Evolutionary conservation across 2,888 invertebrate species (phyloP).

Genomic region (Nomada fabriciana): DNA sequence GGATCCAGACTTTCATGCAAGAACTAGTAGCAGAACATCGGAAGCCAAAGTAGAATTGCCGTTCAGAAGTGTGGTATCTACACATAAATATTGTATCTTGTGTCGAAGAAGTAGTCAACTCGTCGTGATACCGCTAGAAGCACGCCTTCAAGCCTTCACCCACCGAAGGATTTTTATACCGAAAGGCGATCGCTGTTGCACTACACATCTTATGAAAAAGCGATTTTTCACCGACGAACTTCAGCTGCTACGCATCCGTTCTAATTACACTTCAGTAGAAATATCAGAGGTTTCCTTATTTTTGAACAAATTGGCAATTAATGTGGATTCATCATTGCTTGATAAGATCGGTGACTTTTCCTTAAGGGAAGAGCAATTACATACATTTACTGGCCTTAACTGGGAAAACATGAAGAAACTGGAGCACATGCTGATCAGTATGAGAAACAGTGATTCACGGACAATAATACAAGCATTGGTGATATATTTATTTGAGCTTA

Average conservation of each 20-base stretch:
- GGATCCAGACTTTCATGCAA: no score
- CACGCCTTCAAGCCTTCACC: no score
- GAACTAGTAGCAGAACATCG: no score
- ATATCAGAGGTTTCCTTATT: no score
- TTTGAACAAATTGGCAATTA: background rate
- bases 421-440: background rate
- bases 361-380: no score
- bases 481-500: constrained; percentile 54
- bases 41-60: no score
- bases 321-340: background rate
- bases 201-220: constrained; percentile 21
- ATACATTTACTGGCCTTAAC: no score
- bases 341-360: constrained; percentile 19
- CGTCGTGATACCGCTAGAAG: no score
- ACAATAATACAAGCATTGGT: constrained; percentile 9
- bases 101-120: no score
- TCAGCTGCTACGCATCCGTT: background rate
- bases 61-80: no score
- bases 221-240: constrained; percentile 19
- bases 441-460: background rate
- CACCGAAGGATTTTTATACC: background rate
- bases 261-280: background rate
- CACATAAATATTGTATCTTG: no score
- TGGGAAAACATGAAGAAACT: constrained; percentile 2
- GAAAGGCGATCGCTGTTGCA: constrained; percentile 25